phyloP scores from a whole-genome alignment of 2,888 invertebrate genomes.

The Eustalomyia histrio region DNA sequence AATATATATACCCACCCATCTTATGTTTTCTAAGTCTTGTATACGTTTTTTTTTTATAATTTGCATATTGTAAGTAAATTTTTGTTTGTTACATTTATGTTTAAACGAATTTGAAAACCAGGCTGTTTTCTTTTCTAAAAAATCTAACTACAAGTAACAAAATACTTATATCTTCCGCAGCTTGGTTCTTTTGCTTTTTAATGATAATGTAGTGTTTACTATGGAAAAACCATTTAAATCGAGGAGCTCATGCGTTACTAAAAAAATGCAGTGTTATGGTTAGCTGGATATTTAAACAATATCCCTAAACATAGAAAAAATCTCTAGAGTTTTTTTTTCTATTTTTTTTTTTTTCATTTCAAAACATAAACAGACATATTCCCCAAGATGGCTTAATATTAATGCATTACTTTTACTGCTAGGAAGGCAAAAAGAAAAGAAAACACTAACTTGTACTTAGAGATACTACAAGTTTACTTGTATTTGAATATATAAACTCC shows the following conservation, averaged over 20 bases:
- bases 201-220: constrained; percentile 52
- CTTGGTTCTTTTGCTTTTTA: constrained; percentile 35
- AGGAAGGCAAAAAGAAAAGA: neutral
- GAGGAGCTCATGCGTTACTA: constrained; percentile 54
- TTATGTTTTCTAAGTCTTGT: constrained; percentile 49
- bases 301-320: constrained; percentile 58
- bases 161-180: constrained; percentile 46
- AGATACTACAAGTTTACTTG: neutral
- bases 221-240: constrained; percentile 55
- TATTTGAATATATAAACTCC: constrained; percentile 12
- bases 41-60: constrained; percentile 55
- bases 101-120: constrained; percentile 52
- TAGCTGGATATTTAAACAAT: constrained; percentile 60
- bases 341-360: too few species aligned
- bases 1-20: constrained; percentile 50
- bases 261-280: constrained; percentile 52
- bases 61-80: constrained; percentile 52
- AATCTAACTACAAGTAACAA: neutral
- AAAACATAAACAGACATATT: constrained; percentile 32
- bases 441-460: constrained; percentile 30
- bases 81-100: constrained; percentile 26
- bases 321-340: constrained; percentile 45
- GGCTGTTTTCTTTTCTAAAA: constrained; percentile 45
- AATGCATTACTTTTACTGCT: constrained; percentile 43
- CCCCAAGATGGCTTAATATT: constrained; percentile 56